A percentile compares a stretch with the other conserved stretches of the same genome.
These are phyloP conservation scores for Ophion obscuratus DNA, from an alignment of 2,888 invertebrate genomes.

Conservation along the genomic window DNA sequence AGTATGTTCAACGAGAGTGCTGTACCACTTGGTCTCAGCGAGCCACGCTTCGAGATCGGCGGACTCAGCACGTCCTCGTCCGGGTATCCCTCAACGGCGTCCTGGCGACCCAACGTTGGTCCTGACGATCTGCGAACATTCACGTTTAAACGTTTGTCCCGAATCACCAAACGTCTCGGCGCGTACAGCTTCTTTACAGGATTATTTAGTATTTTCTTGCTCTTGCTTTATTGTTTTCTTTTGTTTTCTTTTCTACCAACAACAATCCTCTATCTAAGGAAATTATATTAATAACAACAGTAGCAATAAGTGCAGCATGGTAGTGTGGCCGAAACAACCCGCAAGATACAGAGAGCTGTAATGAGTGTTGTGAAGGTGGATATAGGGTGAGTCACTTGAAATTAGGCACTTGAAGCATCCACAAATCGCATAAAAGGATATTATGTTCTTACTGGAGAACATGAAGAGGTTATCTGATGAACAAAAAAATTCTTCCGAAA, in stretches of 20 bases:
- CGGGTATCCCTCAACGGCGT: constrained; percentile 81
- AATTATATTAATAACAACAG: constrained; percentile 24
- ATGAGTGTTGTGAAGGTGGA: too few species aligned
- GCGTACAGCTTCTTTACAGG: not conserved
- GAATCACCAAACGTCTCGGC: not conserved
- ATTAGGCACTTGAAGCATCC: not conserved
- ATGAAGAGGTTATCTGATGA: not conserved
- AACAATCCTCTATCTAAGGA: constrained; percentile 57
- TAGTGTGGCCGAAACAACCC: constrained; percentile 13
- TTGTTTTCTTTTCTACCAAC: constrained; percentile 36
- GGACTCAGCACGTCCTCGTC: constrained; percentile 81
- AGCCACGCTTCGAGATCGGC: constrained; percentile 81
- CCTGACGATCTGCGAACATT: constrained; percentile 78
- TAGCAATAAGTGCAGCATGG: constrained; percentile 29
- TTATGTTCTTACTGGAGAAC: not conserved
- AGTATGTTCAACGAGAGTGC: constrained; percentile 81
- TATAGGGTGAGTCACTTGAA: not conserved
- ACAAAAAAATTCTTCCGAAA: not conserved
- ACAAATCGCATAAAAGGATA: not conserved
- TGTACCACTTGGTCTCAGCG: constrained; percentile 82
- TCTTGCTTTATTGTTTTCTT: not conserved
- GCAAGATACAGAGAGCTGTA: constrained; percentile 23
- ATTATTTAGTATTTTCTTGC: not conserved
- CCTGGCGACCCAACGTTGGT: constrained; percentile 81
- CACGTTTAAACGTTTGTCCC: constrained; percentile 16